Evolutionary conservation across 2,797 vertebrate genomes (phyloP).

Genomic region (Tragelaphus eurycerus): DNA sequence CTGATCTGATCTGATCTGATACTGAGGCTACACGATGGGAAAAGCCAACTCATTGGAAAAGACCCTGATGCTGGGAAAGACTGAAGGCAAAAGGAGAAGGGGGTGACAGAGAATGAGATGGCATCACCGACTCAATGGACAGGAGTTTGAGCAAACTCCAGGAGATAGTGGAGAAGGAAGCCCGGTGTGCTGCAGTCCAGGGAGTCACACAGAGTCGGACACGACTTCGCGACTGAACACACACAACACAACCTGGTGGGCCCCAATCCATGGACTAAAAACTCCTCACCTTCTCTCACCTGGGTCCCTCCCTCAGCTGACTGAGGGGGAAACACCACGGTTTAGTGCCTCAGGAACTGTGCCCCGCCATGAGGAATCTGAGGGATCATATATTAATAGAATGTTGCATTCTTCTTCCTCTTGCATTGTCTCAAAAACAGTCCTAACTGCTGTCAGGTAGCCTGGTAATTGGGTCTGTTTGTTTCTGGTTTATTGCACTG

Average conservation of each 20-base stretch:
- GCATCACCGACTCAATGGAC: neutral
- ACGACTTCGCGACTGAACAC: neutral
- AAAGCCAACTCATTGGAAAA: neutral
- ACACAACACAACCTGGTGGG: neutral
- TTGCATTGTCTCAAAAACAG: neutral
- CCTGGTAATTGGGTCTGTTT: neutral
- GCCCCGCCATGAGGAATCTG: neutral
- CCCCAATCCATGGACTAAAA: neutral
- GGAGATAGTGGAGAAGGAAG: neutral
- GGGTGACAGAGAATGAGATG: neutral
- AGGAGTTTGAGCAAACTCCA: neutral
- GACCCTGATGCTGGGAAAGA: neutral
- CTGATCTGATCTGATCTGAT: no score
- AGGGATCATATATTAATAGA: neutral
- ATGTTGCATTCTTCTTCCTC: neutral
- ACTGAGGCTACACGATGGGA: neutral
- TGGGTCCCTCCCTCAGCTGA: neutral
- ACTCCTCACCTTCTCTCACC: neutral
- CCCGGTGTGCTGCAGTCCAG: neutral
- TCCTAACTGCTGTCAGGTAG: neutral
- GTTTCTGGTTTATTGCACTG: neutral
- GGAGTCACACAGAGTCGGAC: neutral
- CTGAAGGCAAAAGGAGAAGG: neutral
- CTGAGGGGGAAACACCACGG: fast-evolving
- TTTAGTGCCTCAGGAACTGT: neutral